phyloP scores from a whole-genome alignment of 2,888 invertebrate genomes.

The Plutella xylostella region DNA sequence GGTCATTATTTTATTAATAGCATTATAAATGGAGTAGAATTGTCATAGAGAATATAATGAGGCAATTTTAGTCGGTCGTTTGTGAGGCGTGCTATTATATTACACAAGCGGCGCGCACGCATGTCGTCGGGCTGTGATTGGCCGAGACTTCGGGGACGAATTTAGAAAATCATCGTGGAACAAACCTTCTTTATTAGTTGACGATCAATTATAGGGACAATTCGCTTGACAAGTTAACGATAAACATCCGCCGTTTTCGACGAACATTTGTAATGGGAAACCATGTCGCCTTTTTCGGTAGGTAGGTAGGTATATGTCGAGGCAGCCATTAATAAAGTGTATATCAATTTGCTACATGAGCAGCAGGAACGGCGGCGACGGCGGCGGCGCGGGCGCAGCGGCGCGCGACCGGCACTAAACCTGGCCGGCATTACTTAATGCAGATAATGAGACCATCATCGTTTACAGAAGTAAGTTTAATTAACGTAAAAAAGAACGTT shows the following conservation, averaged over 20 bases:
- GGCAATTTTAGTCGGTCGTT: constrained; percentile 39
- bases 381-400: constrained; percentile 30
- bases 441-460: constrained; percentile 56
- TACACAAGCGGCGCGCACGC: constrained; percentile 8
- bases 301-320: no score
- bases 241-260: constrained; percentile 6
- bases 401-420: constrained; percentile 43
- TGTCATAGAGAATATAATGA: constrained; percentile 47
- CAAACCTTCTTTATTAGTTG: constrained; percentile 28
- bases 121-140: constrained; percentile 10
- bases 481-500: constrained; percentile 68
- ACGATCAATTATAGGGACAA: constrained; percentile 19
- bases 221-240: constrained; percentile 16
- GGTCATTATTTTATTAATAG: constrained; percentile 60
- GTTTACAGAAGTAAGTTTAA: constrained; percentile 66
- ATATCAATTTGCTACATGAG: no score
- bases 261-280: no score
- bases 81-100: not conserved
- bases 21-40: constrained; percentile 58
- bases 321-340: no score
- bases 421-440: constrained; percentile 38
- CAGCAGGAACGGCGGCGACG: no score
- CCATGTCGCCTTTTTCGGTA: no score
- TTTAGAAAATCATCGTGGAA: constrained; percentile 24
- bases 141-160: constrained; percentile 21